Percentiles rank a stretch among this genome's conserved stretches.
Evolutionary conservation across 2,113 vertebrate genomes (phyloP).

Genomic region (Mustela lutreola): DNA sequence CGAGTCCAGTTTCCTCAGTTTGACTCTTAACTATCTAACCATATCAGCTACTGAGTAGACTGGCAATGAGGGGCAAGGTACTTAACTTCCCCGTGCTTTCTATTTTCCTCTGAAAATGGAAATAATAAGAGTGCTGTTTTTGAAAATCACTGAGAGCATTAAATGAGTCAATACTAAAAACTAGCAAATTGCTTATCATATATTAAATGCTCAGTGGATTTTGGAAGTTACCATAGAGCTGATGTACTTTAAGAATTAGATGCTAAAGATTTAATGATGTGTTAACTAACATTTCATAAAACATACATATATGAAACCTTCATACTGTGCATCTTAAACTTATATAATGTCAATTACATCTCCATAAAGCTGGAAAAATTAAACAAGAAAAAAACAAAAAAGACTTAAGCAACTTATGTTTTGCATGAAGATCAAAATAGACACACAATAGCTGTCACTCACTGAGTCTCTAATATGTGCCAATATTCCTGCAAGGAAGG

Average conservation of each 20-base stretch:
- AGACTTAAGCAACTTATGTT: not conserved
- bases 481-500: not conserved
- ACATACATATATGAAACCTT: not conserved
- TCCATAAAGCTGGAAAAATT: not conserved
- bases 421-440: slow-evolving; percentile 45
- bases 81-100: not conserved
- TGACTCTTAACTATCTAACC: not conserved
- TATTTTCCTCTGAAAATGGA: not conserved
- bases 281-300: not conserved
- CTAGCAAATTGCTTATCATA: not conserved
- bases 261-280: slow-evolving; percentile 15
- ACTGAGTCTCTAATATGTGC: not conserved
- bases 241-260: slow-evolving; percentile 42
- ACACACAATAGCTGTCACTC: not conserved
- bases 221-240: not conserved
- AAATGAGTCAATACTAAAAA: not conserved
- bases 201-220: not conserved
- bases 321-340: not conserved
- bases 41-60: not conserved
- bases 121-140: not conserved
- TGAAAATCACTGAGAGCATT: not conserved
- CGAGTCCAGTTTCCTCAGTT: not conserved
- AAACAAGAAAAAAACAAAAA: not conserved
- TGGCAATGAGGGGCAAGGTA: not conserved
- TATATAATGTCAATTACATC: not conserved